Percentiles rank a stretch among this genome's conserved stretches.
Conservation (phyloP, 1,140 invertebrate genomes). For the Metaphire vulgaris region DNA sequence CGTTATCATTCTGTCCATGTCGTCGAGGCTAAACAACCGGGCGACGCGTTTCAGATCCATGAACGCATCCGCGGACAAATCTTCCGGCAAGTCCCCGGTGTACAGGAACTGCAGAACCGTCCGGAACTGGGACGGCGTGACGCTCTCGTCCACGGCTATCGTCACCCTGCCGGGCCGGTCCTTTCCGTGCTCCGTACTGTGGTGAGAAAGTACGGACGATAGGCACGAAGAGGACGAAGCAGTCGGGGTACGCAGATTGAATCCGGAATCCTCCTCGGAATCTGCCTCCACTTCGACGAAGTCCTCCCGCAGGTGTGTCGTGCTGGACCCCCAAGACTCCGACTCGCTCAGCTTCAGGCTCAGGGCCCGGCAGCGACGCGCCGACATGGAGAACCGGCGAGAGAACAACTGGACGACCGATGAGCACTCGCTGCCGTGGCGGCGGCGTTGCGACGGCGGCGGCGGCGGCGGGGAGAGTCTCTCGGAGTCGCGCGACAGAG, state of each 20-base stretch:
- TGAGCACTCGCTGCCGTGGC: not conserved
- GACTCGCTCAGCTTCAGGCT: not conserved
- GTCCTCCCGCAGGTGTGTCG: not conserved
- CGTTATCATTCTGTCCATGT: not conserved
- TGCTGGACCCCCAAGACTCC: not conserved
- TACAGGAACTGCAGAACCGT: not conserved
- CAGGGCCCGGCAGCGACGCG: no score
- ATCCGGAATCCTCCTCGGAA: not conserved
- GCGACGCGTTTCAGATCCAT: not conserved
- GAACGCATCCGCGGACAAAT: not conserved
- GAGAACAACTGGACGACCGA: no score
- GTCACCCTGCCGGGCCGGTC: not conserved
- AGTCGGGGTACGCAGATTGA: not conserved
- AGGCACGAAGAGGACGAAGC: not conserved
- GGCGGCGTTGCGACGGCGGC: no score
- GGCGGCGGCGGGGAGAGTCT: not conserved
- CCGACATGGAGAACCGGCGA: not conserved
- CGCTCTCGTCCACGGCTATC: not conserved
- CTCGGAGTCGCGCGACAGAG: not conserved
- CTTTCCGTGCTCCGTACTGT: not conserved
- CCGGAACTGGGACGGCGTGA: not conserved
- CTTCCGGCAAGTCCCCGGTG: not conserved
- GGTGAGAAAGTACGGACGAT: not conserved
- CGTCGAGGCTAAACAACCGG: not conserved
- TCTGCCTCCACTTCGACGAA: not conserved